Percentiles rank a stretch among this genome's conserved stretches.
Conservation (phyloP, 2,888 invertebrate species). For the Metallyticus violacea region DNA sequence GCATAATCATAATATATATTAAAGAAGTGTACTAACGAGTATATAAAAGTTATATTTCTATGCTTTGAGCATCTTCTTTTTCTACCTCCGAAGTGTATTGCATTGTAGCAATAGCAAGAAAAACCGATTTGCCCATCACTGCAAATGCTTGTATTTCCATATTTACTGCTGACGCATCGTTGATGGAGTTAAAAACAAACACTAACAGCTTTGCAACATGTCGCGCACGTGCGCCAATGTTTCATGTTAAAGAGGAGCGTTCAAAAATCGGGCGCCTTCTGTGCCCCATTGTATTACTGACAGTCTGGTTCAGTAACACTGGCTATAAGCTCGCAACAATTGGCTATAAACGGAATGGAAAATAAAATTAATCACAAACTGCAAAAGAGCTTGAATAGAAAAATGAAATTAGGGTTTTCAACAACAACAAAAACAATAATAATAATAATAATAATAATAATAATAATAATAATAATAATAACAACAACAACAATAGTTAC, state of each 20-base stretch:
- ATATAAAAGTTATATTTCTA: no score
- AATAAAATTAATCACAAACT: not conserved
- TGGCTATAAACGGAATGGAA: not conserved
- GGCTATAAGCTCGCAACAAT: not conserved
- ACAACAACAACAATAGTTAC: no score
- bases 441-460: no score
- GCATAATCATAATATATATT: no score
- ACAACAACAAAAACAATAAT: no score
- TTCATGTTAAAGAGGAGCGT: not conserved
- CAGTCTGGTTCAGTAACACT: not conserved
- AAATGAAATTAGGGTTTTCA: no score
- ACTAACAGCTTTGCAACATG: not conserved
- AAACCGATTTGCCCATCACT: not conserved
- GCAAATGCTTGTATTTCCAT: not conserved
- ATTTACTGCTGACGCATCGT: not conserved
- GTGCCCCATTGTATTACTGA: not conserved
- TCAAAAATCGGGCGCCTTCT: not conserved
- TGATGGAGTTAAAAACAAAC: not conserved
- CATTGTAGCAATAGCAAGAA: not conserved
- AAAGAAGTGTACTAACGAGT: no score
- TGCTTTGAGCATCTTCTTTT: no score
- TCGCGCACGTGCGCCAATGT: not conserved
- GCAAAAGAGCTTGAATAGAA: no score
- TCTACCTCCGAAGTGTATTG: not conserved
- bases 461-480: no score